These are phyloP conservation scores for Graphium colonna DNA, from an alignment of 2,888 invertebrate species.

Conservation along the genomic window DNA sequence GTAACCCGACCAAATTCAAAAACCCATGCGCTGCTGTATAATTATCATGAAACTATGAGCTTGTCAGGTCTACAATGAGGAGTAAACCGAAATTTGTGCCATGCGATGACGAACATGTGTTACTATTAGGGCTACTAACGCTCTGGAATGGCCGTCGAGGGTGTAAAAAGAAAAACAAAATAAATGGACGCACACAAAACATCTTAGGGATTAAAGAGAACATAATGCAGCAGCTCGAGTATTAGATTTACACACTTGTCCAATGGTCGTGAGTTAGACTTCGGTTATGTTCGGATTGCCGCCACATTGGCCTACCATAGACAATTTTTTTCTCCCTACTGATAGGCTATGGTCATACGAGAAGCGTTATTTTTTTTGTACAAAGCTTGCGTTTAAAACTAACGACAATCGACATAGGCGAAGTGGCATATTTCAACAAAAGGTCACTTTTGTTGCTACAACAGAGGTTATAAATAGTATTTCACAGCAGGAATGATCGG, in stretches of 20 bases:
- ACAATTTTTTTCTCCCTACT: conserved; percentile 31
- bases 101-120: conserved; percentile 6
- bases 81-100: conserved; percentile 46
- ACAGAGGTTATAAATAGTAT: conserved; percentile 6
- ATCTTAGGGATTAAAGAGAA: conserved; percentile 24
- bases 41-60: conserved; percentile 29
- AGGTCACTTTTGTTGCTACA: conserved; percentile 1
- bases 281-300: conserved; percentile 38
- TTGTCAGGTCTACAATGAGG: conserved; percentile 26
- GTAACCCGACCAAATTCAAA: conserved; percentile 46
- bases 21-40: conserved; percentile 47
- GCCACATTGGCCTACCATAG: conserved; percentile 37
- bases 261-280: neutral
- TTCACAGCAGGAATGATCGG: neutral
- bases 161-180: neutral
- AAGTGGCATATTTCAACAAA: conserved; percentile 34
- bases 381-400: conserved; percentile 41
- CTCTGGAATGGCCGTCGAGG: conserved; percentile 20
- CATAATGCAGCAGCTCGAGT: conserved; percentile 21
- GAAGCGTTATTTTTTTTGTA: conserved; percentile 41
- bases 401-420: conserved; percentile 50
- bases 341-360: conserved; percentile 37
- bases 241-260: conserved; percentile 13
- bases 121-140: conserved; percentile 4
- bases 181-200: conserved; percentile 25